Evolutionary conservation across 2,888 invertebrate genomes (phyloP).

Genomic region (Orthosia cruda): DNA sequence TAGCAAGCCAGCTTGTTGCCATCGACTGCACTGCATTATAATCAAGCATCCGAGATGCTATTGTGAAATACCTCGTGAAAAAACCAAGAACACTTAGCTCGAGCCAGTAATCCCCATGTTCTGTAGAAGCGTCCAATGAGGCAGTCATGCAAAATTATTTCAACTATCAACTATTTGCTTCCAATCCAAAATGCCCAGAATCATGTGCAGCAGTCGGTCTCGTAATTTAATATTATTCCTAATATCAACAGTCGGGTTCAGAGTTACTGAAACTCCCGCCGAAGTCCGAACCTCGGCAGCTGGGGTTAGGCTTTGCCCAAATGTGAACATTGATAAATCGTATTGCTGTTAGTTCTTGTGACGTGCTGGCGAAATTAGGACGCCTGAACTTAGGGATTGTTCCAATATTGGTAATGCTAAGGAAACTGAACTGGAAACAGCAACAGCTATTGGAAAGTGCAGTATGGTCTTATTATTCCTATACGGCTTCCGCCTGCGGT

Average conservation of each 20-base stretch:
- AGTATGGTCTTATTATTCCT: too few species aligned
- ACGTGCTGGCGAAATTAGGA: slow-evolving; percentile 26
- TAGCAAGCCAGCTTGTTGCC: neutral
- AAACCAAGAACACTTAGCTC: neutral
- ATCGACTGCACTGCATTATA: neutral
- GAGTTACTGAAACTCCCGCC: slow-evolving; percentile 32
- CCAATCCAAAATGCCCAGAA: neutral
- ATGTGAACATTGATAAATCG: slow-evolving; percentile 52
- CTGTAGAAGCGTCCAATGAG: neutral
- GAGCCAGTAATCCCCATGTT: neutral
- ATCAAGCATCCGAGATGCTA: neutral
- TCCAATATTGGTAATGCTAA: slow-evolving; percentile 1
- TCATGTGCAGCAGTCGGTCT: slow-evolving; percentile 3
- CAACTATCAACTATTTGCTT: slow-evolving; percentile 16
- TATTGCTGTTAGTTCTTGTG: slow-evolving; percentile 49
- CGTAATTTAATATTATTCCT: slow-evolving; percentile 31
- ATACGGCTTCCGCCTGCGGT: too few species aligned
- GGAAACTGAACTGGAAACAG: neutral
- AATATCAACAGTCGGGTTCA: slow-evolving; percentile 19
- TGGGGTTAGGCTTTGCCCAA: slow-evolving; percentile 36
- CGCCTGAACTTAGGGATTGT: neutral
- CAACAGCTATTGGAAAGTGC: too few species aligned
- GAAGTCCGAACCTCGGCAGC: slow-evolving; percentile 32
- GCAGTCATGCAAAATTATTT: neutral
- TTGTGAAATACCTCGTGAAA: neutral